A percentile compares a stretch with the other conserved stretches of the same genome.
Evolutionary conservation across 2,888 invertebrate species (phyloP).

Genomic region (Agriopis marginaria): DNA sequence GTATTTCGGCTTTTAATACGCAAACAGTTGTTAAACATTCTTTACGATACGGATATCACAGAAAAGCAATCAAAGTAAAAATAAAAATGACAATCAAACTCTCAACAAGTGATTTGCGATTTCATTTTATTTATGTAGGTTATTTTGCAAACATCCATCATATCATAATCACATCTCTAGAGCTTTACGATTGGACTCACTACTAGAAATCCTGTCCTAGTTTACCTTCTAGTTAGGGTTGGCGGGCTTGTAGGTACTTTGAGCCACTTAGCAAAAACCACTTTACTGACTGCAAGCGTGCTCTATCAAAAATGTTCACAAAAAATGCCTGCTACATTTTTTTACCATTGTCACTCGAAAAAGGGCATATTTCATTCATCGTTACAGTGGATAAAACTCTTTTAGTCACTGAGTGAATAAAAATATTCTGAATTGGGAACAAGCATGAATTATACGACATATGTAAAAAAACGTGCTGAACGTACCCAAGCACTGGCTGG

Average conservation of each 20-base stretch:
- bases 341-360: too few species aligned
- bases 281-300: too few species aligned
- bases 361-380: too few species aligned
- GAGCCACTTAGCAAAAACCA: not conserved
- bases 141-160: conserved; percentile 59
- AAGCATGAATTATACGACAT: too few species aligned
- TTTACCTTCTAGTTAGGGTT: conserved; percentile 27
- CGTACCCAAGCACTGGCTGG: too few species aligned
- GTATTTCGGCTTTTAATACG: not conserved
- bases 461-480: too few species aligned
- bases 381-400: too few species aligned
- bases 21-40: conserved; percentile 55
- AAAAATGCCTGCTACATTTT: too few species aligned
- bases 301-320: too few species aligned
- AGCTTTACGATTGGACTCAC: conserved; percentile 44
- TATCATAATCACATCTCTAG: conserved; percentile 61
- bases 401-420: too few species aligned
- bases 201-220: conserved; percentile 55
- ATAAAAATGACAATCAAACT: conserved; percentile 30
- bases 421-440: too few species aligned
- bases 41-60: not conserved
- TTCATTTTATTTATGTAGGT: conserved; percentile 41
- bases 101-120: conserved; percentile 27
- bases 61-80: not conserved
- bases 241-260: not conserved